A percentile compares a stretch with the other conserved stretches of the same genome.
phyloP scores from a whole-genome alignment of 1,140 invertebrate genomes.

The Holotrichia oblita region DNA sequence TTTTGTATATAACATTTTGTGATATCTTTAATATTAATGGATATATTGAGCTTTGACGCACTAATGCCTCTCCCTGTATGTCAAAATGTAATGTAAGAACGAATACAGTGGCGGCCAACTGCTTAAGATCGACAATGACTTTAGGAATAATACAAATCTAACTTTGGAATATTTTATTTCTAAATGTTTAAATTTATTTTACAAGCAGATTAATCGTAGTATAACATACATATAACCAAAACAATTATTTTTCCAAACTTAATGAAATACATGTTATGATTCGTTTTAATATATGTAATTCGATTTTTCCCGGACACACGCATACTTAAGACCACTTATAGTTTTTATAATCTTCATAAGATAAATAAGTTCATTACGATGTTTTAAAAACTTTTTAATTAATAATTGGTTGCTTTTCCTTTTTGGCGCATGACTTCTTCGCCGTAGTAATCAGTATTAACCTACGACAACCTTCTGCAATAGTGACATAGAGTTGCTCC shows the following conservation, averaged over 20 bases:
- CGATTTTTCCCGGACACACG: no score
- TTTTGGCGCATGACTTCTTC: neutral
- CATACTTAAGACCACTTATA: neutral
- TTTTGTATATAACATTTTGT: no score
- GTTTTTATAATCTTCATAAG: neutral
- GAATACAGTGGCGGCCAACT: conserved; percentile 1
- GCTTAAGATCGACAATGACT: neutral
- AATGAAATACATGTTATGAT: neutral
- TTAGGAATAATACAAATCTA: neutral
- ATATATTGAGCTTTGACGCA: no score
- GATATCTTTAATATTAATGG: no score
- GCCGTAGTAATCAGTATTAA: neutral
- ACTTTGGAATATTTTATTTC: neutral
- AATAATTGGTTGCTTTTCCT: neutral
- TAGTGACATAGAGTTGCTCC: neutral
- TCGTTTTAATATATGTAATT: no score
- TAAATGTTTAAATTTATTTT: neutral
- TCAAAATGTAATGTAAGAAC: no score
- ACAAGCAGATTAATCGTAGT: no score
- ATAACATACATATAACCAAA: neutral
- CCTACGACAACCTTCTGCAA: neutral
- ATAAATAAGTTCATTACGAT: neutral
- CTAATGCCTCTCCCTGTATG: no score
- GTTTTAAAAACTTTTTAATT: neutral
- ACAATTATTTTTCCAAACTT: neutral